Base-by-base conservation (phyloP, 2,113 vertebrate genomes). In the Rutilus rutilus region DNA sequence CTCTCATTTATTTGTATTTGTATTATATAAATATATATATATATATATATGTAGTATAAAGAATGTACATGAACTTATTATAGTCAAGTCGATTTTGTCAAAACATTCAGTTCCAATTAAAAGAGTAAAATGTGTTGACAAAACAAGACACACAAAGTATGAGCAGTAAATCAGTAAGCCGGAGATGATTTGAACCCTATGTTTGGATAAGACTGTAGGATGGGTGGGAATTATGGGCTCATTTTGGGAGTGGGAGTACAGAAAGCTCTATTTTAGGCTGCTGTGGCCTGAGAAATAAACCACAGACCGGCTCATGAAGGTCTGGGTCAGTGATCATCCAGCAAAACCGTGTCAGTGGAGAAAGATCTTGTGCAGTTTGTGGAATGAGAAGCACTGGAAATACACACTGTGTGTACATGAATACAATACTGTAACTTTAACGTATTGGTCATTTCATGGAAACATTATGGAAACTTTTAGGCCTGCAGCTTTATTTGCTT, bases 261-360 rank as follows among this genome's bases (percentile, higher is more conserved):
- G 69, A 62, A 86, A 84, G 88, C 92, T 88, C 90, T 94, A 94
- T 94, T 94, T 94, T 88, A 89, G 91, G 91, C 92, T 86, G 54
- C 88, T 60, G 11, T 47, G 60, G 91, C 91, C 92, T 94, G 94
- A 94, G 94, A 94, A 95, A 92, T 90, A 87, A 86, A 85, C 88
- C 86, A 83, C 33, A 81, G 59, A 90, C 87, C 86, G 45, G 52
- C 78, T 19, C 78, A 45, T 79, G 79, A 82, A 80, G 73, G 89
- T 79, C 83, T 85, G 85, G 89, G 91, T 90, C 91, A 64, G 27
- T 74, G 73, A 74, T 60, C 14, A n/a, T 83, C 71, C 81, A 57
- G 45, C 39, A 78, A 64, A 83, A 73, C 36, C 45, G 78, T 84
- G 69, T 84, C 82, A 78, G 74, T 73, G 59, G 88, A 84, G 36